Evolutionary conservation across 2,113 vertebrate genomes (phyloP).

Genomic region (Gulo gulo): DNA sequence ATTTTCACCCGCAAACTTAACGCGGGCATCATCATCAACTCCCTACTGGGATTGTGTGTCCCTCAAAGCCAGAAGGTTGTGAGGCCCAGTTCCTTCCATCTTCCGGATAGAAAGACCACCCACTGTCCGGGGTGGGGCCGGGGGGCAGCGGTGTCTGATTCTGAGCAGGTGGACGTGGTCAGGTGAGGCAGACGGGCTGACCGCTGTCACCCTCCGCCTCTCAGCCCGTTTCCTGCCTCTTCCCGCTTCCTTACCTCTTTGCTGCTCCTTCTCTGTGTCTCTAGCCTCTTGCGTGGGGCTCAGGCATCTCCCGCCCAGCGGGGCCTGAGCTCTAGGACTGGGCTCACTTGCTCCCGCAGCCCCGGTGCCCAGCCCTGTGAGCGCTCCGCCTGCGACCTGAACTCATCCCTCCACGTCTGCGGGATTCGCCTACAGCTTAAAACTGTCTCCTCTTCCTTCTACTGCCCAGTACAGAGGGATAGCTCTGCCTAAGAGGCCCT

Average conservation of each 20-base stretch:
- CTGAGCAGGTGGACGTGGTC: not conserved
- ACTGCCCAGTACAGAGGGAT: not conserved
- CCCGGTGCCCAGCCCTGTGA: accelerated
- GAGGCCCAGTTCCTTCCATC: not conserved
- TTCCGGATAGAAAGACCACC: not conserved
- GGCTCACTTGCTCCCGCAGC: not conserved
- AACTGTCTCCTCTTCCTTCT: not conserved
- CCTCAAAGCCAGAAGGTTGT: not conserved
- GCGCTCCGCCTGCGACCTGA: accelerated
- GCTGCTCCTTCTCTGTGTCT: no score
- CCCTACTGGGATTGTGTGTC: not conserved
- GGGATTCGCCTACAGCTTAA: not conserved
- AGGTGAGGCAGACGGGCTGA: not conserved
- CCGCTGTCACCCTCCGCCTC: not conserved
- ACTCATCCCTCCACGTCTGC: accelerated
- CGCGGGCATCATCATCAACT: accelerated
- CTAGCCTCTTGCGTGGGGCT: no score
- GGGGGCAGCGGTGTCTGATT: not conserved
- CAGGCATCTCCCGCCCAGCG: no score
- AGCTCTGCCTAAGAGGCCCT: not conserved
- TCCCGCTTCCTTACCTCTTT: no score
- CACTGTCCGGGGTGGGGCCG: accelerated
- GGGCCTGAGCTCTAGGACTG: not conserved
- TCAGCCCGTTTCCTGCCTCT: no score
- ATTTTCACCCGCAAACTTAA: not conserved